Evolutionary conservation across 2,888 invertebrate genomes (phyloP).

Genomic region (Polymixis flavicincta): DNA sequence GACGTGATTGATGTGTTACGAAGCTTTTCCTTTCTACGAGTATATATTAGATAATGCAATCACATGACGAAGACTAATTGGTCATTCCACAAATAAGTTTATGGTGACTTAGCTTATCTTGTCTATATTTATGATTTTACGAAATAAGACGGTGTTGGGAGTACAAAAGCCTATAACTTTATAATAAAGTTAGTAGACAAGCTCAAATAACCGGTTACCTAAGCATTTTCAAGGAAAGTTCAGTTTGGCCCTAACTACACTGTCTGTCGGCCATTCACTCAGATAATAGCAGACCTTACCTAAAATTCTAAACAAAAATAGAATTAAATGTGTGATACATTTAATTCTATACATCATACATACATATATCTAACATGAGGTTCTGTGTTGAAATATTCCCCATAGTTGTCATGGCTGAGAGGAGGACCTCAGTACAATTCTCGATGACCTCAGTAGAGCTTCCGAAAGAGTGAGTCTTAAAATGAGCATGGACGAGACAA

Average conservation of each 20-base stretch:
- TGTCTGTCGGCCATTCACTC: neutral
- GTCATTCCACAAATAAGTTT: slow-evolving; percentile 5
- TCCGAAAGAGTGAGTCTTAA: no score
- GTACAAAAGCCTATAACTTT: neutral
- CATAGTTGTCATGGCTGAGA: no score
- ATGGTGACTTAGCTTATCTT: slow-evolving; percentile 2
- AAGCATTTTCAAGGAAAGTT: neutral
- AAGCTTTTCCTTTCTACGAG: slow-evolving; percentile 36
- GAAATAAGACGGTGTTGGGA: neutral
- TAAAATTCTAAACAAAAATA: neutral
- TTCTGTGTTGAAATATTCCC: neutral
- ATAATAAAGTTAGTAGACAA: neutral
- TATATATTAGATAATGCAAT: slow-evolving; percentile 30
- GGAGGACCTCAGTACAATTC: no score
- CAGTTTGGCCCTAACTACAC: neutral
- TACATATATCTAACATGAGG: neutral
- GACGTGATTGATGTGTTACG: slow-evolving; percentile 34
- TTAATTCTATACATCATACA: no score
- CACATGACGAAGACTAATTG: neutral
- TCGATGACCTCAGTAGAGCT: no score
- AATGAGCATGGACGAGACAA: no score
- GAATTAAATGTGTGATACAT: neutral
- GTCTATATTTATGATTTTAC: slow-evolving; percentile 7
- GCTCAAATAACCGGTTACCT: neutral
- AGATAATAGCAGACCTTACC: neutral